These are phyloP conservation scores for Xenus cinereus DNA, from an alignment of 2,113 vertebrate genomes.

Conservation along the genomic window DNA sequence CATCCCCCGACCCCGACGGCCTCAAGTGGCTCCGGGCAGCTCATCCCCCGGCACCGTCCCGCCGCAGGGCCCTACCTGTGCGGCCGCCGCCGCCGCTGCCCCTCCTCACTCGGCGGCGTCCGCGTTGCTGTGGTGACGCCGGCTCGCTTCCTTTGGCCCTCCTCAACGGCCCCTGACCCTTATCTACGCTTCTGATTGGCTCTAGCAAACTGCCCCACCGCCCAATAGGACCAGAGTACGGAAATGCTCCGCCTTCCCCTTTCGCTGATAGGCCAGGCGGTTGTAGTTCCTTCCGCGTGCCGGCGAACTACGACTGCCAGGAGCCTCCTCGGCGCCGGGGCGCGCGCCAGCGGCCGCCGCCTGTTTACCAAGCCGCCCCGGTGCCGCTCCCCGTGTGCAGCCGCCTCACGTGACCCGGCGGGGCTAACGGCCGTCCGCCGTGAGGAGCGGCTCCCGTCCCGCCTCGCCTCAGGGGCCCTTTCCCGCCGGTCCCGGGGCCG, in stretches of 20 bases:
- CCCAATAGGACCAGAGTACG: background rate
- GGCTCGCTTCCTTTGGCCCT: fast-evolving
- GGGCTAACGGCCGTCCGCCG: background rate
- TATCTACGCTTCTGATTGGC: conserved; percentile 8
- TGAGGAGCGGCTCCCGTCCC: background rate
- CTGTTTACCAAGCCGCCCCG: background rate
- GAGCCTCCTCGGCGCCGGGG: background rate
- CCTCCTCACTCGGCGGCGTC: conserved; percentile 8
- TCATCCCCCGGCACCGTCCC: no score
- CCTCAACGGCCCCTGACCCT: fast-evolving
- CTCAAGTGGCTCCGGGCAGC: no score
- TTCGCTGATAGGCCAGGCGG: background rate
- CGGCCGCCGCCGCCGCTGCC: background rate
- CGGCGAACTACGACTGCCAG: conserved; percentile 53
- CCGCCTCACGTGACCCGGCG: background rate
- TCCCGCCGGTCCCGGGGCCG: no score
- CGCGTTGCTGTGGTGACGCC: conserved; percentile 35
- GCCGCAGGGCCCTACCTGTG: background rate
- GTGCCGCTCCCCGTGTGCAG: background rate
- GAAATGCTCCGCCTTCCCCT: background rate
- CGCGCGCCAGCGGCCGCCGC: background rate
- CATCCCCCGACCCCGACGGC: no score
- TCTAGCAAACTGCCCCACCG: fast-evolving
- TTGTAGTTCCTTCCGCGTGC: background rate
- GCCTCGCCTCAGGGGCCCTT: background rate